These are phyloP conservation scores for Vesta saturnalis DNA, from an alignment of 2,888 invertebrate genomes.

Conservation along the genomic window DNA sequence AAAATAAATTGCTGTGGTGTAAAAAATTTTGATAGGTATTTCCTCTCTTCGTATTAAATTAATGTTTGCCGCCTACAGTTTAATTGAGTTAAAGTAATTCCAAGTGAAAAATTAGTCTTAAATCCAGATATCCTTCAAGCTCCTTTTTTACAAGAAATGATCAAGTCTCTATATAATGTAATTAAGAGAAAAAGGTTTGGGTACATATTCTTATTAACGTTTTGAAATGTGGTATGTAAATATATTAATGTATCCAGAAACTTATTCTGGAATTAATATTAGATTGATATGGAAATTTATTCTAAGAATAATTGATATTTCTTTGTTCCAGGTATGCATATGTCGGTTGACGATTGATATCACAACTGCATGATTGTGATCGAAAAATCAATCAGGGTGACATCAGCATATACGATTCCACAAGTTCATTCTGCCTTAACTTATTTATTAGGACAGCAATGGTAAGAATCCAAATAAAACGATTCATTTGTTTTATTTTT, in stretches of 20 bases:
- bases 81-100: no score
- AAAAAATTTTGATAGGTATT: no score
- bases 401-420: constrained; percentile 28
- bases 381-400: constrained; percentile 31
- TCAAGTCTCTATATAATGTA: no score
- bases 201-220: no score
- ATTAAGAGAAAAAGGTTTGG: no score
- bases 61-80: no score
- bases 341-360: constrained; percentile 29
- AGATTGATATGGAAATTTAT: constrained; percentile 34
- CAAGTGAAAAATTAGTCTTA: no score
- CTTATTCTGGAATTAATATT: constrained; percentile 12
- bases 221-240: no score
- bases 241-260: constrained; percentile 20
- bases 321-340: constrained; percentile 35
- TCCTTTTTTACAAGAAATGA: no score
- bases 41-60: no score
- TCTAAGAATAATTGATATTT: constrained; percentile 35
- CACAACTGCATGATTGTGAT: constrained; percentile 26
- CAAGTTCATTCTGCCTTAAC: constrained; percentile 23
- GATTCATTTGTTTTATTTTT: constrained; percentile 11
- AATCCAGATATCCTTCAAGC: no score
- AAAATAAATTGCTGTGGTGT: no score
- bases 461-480: constrained; percentile 17
- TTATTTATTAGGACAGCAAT: constrained; percentile 20